Evolutionary conservation across 1,140 invertebrate species (phyloP), one percentile per base, ranked within the genome.

Genomic region (Adelges cooleyi): DNA sequence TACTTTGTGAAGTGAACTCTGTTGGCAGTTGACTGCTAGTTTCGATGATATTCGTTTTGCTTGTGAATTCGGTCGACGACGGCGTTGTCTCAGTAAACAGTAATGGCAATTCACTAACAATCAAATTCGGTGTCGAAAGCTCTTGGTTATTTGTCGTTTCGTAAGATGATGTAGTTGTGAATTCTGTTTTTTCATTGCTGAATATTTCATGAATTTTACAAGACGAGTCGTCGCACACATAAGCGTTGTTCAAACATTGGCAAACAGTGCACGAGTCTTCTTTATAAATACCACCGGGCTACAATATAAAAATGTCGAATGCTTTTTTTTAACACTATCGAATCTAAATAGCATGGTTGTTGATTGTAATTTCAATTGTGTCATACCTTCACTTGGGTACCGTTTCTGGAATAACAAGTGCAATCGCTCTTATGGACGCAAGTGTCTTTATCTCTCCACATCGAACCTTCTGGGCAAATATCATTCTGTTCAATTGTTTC

Each of bases 181-280:
- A 20, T 15, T 49, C 46, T 9, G 42, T 62, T 6, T 49, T 50
- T 53, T 53, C 44, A 5, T 66, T 27, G 65, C 22, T 23, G 54
- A 33, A 9, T 42, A 8, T 40, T 46, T n/a, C 29, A 33, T 33
- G 29, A 33, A 33, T 33, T 6, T 33, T 40, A 67, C 83, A 84
- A 11, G 74, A 71, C 20, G 74, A 78, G 67, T 74, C 74, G 72
- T 81, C 81, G 72, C 85, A 87, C 53, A 82, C 75, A 67, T 86
- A 81, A n/a, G 77, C 78, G 73, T 90, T 88, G 69, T 86, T 80
- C 1, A 87, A 74, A 69, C 88, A 91, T 69, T 89, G 86, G 69
- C 88, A 90, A 17, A 80, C 77, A 71, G 81, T 78, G 69, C 86
- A 88, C 0, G 79, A 77, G 6, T 78, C 78, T 52, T 80, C 78